Evolutionary conservation across 2,113 vertebrate genomes (phyloP), one percentile per base, ranked within the genome.

Genomic region (Neodon shergylaensis): DNA sequence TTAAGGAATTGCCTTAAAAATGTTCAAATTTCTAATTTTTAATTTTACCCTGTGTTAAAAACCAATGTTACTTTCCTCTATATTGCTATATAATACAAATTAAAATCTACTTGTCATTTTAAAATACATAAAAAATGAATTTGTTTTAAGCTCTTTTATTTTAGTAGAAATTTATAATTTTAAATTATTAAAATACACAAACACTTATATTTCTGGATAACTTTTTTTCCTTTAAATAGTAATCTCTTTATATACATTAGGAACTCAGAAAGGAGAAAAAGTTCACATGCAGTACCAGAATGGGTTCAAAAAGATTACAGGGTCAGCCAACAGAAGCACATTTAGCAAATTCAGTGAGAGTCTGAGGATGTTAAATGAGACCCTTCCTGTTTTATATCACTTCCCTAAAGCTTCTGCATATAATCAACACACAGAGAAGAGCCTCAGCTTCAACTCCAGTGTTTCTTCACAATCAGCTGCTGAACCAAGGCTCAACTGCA

Each of bases 131-230:
- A 78, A 77, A 65, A 17, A 39, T n/a, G 81, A 81, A 16, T 44
- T 90, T 90, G 70, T 70, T 96, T 84, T 65, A 68, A 44, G 47
- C 3, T 39, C 16, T 73, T 91, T 84, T 88, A 91, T 72, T 81
- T 88, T 87, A 79, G 42, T 63, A 1, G 12, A 66, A 94, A 2
- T 49, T 2, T 91, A 10, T 66, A 90, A 84, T 13, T 44, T 87
- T 91, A 95, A 95, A 92, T 87, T 78, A 66, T 81, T 52, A 81
- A 49, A 44, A 33, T 72, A 19, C 7, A 66, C 5, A 58, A 58
- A 58, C 22, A 94, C 47, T 93, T 87, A 77, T 28, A 7, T 77
- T 88, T 76, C 74, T 73, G 21, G 13, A 95, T 70, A 78, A 28
- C 0, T 21, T 26, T 54, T 79, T 92, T 63, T 28, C 22, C 63